A percentile compares a stretch with the other conserved stretches of the same genome.
Evolutionary conservation across 2,888 invertebrate genomes (phyloP).

Genomic region (Tetragonula carbonaria): DNA sequence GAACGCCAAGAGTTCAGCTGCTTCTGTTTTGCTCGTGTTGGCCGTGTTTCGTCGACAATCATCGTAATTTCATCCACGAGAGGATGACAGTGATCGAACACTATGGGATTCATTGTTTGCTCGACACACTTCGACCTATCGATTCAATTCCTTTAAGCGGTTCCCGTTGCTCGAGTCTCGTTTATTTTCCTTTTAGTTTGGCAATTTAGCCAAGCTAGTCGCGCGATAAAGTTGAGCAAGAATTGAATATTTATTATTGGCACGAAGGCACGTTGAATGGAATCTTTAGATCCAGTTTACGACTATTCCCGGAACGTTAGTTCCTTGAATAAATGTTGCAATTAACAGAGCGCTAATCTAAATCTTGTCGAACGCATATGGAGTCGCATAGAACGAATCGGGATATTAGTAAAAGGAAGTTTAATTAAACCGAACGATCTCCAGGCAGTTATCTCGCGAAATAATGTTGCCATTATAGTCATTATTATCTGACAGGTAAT

Average conservation of each 20-base stretch:
- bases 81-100: slow-evolving; percentile 51
- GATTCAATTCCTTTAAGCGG: not conserved
- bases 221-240: not conserved
- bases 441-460: too few species aligned
- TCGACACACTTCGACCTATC: slow-evolving; percentile 18
- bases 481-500: too few species aligned
- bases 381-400: not conserved
- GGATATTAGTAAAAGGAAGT: too few species aligned
- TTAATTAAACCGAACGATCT: too few species aligned
- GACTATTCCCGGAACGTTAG: not conserved
- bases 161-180: not conserved
- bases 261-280: not conserved
- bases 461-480: too few species aligned
- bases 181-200: not conserved
- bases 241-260: not conserved
- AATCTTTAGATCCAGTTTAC: not conserved
- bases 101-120: slow-evolving; percentile 14
- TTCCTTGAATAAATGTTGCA: not conserved
- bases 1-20: slow-evolving; percentile 2
- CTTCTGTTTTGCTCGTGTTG: slow-evolving; percentile 19
- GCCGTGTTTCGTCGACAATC: slow-evolving; percentile 3
- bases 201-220: not conserved
- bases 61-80: slow-evolving; percentile 32
- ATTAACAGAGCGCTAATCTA: not conserved
- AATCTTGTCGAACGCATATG: not conserved